Base-by-base conservation (phyloP, 2,113 vertebrate species). In the Tympanuchus pallidicinctus region DNA sequence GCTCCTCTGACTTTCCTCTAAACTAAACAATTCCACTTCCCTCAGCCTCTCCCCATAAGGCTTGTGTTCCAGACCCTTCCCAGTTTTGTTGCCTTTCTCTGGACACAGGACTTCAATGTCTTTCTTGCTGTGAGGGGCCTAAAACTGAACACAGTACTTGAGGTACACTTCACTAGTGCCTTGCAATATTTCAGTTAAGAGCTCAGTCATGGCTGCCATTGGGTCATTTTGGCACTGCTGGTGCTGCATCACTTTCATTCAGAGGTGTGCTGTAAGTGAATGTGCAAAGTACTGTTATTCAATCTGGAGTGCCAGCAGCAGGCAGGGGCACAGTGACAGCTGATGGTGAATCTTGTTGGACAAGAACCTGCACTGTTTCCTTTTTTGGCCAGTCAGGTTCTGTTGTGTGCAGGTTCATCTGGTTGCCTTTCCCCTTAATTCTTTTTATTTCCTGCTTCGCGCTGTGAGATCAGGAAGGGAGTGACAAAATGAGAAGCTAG, bases 401-500 rank as follows among this genome's bases (percentile, higher is more conserved):
- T 87, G 38, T 60, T 79, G 38, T 0, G 11, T 24, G 22, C 67
- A 17, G 15, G n/a, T 48, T 70, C n/a, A 16, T 50, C 22, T 34
- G 43, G 22, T 43, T 34, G n/a, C 54, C 11, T 89, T 94, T 91
- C 61, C 82, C 34, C 63, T 72, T 50, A 38, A 47, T 66, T 77
- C 0, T 0, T 60, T 52, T 66, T 30, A 72, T 92, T 96, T 95
- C 90, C 71, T 76, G 30, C 54, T 85, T 65, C 54, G 22, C 22
- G 28, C n/a, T 32, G 18, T 47, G 32, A 82, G 63, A 72, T 52
- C 3, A 9, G 70, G 88, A 75, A 89, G 85, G 40, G 34, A 87
- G 61, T 45, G 61, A 32, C 47, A 57, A 94, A 91, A 90, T 32
- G 34, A 69, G 78, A 82, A 89, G 61, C 82, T 69, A 42, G 42